Evolutionary conservation across 2,113 vertebrate species (phyloP).

Genomic region (Seriola dumerili): DNA sequence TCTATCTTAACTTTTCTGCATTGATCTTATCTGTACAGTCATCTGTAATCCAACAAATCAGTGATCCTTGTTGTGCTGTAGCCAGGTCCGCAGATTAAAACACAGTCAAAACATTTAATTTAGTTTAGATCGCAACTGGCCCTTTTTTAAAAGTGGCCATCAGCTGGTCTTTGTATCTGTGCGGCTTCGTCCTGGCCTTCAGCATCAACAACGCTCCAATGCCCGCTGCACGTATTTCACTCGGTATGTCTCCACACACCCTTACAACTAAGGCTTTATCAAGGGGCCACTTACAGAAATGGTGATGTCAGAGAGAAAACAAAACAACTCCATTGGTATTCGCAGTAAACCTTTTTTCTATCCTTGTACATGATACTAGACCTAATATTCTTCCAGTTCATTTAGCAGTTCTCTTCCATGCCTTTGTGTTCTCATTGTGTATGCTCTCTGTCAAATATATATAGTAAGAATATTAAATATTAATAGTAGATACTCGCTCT

Average conservation of each 20-base stretch:
- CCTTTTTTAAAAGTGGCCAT: no score
- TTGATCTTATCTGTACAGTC: neutral
- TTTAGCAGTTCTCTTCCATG: neutral
- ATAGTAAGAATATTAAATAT: constrained; percentile 19
- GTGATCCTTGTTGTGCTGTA: neutral
- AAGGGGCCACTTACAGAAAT: neutral
- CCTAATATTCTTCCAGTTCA: neutral
- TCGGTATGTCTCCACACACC: neutral
- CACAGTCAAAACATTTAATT: neutral
- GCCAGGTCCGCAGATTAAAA: neutral
- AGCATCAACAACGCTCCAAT: neutral
- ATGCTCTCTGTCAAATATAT: neutral
- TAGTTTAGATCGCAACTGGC: neutral
- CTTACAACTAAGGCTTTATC: neutral
- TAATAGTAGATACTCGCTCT: neutral
- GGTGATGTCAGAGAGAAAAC: neutral
- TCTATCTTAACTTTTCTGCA: neutral
- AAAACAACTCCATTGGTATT: neutral
- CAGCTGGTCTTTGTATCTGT: neutral
- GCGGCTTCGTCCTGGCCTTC: neutral
- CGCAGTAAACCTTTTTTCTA: neutral
- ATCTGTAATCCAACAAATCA: neutral
- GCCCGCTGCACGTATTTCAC: neutral
- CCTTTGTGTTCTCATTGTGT: neutral
- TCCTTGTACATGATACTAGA: neutral